Evolutionary conservation across 2,797 vertebrate species (phyloP).

Genomic region (Rhyacichthys aspro): DNA sequence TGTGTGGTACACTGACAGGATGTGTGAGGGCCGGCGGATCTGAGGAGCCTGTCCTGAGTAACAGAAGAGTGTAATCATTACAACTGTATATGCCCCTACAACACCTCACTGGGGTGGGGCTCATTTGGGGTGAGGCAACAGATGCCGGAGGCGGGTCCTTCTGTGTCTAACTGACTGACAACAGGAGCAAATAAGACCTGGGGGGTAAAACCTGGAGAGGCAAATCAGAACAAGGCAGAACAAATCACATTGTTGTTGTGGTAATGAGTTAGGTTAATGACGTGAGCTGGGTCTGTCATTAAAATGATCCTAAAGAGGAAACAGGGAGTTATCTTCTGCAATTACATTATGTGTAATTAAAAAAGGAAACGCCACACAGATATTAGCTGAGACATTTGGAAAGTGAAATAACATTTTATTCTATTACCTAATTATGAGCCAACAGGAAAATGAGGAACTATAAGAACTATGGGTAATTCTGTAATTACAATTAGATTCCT

Average conservation of each 20-base stretch:
- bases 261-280: slow-evolving; percentile 39
- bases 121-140: slow-evolving; percentile 32
- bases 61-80: slow-evolving; percentile 3
- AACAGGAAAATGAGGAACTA: background rate
- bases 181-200: slow-evolving; percentile 9
- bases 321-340: background rate
- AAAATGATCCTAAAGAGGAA: slow-evolving; percentile 7
- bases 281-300: slow-evolving; percentile 8
- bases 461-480: too few species aligned
- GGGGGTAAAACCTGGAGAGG: background rate
- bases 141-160: slow-evolving; percentile 41
- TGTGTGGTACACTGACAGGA: background rate
- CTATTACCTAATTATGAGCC: slow-evolving; percentile 2
- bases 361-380: slow-evolving; percentile 1
- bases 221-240: slow-evolving; percentile 29
- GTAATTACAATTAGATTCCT: background rate
- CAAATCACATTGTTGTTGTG: slow-evolving; percentile 49
- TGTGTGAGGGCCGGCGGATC: slow-evolving; percentile 23
- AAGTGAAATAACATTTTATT: slow-evolving; percentile 1
- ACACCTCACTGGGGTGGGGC: slow-evolving; percentile 60
- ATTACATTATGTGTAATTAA: background rate
- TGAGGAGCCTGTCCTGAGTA: slow-evolving; percentile 32
- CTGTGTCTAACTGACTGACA: slow-evolving; percentile 23
- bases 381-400: background rate
- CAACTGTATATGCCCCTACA: slow-evolving; percentile 20